Evolutionary conservation across 2,888 invertebrate species (phyloP).

Genomic region (Cryptocephalus primarius): DNA sequence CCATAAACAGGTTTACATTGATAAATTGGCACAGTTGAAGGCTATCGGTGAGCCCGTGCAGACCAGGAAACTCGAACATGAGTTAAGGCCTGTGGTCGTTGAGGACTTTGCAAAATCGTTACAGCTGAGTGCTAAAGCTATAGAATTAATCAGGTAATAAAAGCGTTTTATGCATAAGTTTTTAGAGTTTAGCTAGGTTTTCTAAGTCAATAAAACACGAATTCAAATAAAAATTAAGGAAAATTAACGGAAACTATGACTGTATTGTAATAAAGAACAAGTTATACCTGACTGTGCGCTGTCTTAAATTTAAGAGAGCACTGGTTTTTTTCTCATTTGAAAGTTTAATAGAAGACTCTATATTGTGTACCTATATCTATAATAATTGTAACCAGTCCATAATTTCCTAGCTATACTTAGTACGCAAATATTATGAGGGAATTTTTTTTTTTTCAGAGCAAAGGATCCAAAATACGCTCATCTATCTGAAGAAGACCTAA

Average conservation of each 20-base stretch:
- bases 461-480: constrained; percentile 71
- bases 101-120: constrained; percentile 71
- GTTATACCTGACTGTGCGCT: too few species aligned
- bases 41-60: constrained; percentile 83
- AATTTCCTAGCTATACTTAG: too few species aligned
- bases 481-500: constrained; percentile 69
- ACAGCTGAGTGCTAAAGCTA: constrained; percentile 69
- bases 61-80: constrained; percentile 68
- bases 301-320: too few species aligned
- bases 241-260: too few species aligned
- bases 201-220: too few species aligned
- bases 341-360: too few species aligned
- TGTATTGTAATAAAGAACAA: too few species aligned
- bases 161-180: not conserved
- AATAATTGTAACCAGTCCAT: too few species aligned
- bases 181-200: not conserved
- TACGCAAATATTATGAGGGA: too few species aligned
- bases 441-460: constrained; percentile 32
- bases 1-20: constrained; percentile 55
- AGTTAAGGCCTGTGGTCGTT: constrained; percentile 66
- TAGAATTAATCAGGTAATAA: constrained; percentile 55
- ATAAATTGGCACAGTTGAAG: constrained; percentile 51
- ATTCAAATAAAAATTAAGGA: too few species aligned
- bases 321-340: too few species aligned
- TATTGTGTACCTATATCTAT: too few species aligned